phyloP scores from a whole-genome alignment of 2,113 vertebrate genomes.

The Catharus bicknelli region DNA sequence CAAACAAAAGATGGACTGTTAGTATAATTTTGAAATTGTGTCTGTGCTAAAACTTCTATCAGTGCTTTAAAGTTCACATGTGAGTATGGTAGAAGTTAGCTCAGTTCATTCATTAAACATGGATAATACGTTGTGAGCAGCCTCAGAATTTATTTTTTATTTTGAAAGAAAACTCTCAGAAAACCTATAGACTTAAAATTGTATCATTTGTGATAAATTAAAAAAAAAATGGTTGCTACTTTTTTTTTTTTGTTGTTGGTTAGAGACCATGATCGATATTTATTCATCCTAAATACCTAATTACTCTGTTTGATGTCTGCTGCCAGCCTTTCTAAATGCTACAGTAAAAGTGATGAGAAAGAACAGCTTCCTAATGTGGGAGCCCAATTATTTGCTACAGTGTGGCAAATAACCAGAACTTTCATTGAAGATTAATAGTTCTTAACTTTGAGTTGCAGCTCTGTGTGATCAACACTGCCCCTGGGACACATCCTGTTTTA shows the following conservation, averaged over 20 bases:
- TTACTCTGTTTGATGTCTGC: neutral
- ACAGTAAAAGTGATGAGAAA: neutral
- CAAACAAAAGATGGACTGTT: neutral
- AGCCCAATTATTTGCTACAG: neutral
- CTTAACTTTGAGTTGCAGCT: constrained; percentile 19
- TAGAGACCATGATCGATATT: neutral
- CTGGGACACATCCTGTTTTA: neutral
- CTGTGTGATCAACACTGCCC: neutral
- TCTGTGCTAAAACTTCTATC: neutral
- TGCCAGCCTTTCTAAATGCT: neutral
- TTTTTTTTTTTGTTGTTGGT: neutral
- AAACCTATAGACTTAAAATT: neutral
- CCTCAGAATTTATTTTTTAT: neutral
- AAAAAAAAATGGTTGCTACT: neutral
- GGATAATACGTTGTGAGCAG: neutral
- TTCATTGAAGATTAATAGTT: constrained; percentile 5
- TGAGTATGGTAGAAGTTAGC: neutral
- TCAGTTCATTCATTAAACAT: neutral
- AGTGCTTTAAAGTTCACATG: neutral
- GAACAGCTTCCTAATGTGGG: neutral
- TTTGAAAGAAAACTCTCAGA: neutral
- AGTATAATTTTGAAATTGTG: neutral
- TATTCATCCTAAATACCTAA: neutral
- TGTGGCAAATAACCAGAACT: neutral
- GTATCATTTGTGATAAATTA: neutral